Conservation (phyloP, 2,888 invertebrate species). For the Melieria picta region DNA sequence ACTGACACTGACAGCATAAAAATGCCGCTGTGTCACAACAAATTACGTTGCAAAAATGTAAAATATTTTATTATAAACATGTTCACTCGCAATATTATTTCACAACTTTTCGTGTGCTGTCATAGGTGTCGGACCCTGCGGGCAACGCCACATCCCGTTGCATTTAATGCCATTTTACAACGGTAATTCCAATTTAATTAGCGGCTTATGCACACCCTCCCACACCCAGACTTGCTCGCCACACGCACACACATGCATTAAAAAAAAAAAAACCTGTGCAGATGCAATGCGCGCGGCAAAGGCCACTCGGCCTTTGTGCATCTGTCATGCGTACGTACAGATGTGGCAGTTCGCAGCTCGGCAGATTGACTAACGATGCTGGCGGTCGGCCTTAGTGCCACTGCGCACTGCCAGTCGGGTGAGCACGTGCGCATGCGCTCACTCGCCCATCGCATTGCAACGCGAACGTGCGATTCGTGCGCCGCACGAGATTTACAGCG, state of each 20-base stretch:
- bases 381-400: not conserved
- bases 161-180: not conserved
- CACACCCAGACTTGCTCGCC: no score
- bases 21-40: no score
- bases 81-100: no score
- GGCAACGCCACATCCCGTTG: no score
- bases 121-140: no score
- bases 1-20: no score
- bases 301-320: no score
- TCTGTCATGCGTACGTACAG: no score
- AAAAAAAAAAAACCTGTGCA: no score
- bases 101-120: no score
- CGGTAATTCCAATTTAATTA: not conserved
- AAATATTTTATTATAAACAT: no score
- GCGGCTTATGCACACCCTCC: not conserved
- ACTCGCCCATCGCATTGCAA: not conserved
- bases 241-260: not conserved
- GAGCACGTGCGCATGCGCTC: conserved; percentile 18
- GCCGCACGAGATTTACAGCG: conserved; percentile 15
- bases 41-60: no score
- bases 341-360: not conserved
- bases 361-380: conserved; percentile 8
- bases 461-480: not conserved
- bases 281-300: not conserved
- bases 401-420: not conserved